A percentile compares a stretch with the other conserved stretches of the same genome.
Conservation (phyloP, 2,113 vertebrate species). For the Percopsis transmontana region DNA sequence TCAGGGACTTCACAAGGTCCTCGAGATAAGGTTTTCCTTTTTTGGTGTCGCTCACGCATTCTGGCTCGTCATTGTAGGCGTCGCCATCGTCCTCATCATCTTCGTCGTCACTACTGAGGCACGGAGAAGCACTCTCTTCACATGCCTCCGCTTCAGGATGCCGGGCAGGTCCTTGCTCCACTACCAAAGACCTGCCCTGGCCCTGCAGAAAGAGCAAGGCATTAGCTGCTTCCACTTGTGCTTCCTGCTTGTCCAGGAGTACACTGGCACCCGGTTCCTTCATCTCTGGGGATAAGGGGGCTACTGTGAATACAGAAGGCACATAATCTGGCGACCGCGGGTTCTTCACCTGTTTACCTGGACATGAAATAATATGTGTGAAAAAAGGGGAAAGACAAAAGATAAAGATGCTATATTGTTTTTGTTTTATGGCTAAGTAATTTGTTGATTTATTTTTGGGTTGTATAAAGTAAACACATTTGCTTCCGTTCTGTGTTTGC, state of each 20-base stretch:
- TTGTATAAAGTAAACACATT: not conserved
- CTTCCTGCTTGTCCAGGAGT: conserved; percentile 75
- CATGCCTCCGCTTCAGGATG: conserved; percentile 26
- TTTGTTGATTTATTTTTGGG: not conserved
- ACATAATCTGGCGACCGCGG: conserved; percentile 77
- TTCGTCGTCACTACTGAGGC: conserved; percentile 62
- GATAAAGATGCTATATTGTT: not conserved
- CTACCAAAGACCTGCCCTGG: conserved; percentile 57
- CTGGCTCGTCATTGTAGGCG: conserved; percentile 26
- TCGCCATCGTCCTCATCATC: conserved; percentile 14
- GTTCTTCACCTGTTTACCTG: conserved; percentile 81
- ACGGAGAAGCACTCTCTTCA: conserved; percentile 61
- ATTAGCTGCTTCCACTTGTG: conserved; percentile 78
- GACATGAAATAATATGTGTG: conserved; percentile 7
- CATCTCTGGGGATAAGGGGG: conserved; percentile 61
- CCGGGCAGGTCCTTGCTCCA: conserved; percentile 28
- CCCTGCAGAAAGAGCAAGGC: conserved; percentile 78
- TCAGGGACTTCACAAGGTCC: conserved; percentile 62
- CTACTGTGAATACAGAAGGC: conserved; percentile 71
- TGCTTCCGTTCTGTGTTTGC: not conserved
- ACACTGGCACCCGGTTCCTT: conserved; percentile 65
- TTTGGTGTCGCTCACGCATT: conserved; percentile 52
- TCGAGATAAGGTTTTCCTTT: conserved; percentile 61
- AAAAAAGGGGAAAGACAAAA: not conserved
- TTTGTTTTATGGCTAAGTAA: not conserved